These are phyloP conservation scores for Campaea margaritaria DNA, from an alignment of 2,888 invertebrate genomes.

Conservation along the genomic window DNA sequence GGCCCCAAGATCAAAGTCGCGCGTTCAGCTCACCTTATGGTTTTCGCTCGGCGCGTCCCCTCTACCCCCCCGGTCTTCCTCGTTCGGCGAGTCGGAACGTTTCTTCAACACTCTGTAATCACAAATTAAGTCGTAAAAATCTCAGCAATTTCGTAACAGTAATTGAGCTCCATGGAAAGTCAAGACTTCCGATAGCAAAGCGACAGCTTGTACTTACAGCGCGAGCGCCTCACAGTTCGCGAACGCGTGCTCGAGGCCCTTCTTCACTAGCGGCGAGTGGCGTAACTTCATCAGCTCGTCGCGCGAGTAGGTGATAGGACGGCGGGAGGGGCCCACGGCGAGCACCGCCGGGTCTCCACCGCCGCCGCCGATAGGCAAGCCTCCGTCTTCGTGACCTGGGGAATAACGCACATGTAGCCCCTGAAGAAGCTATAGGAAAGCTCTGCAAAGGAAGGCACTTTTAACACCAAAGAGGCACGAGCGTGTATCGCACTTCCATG, in stretches of 20 bases:
- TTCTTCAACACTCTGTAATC: constrained; percentile 73
- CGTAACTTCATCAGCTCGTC: constrained; percentile 90
- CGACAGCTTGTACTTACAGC: constrained; percentile 62
- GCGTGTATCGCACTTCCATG: too few species aligned
- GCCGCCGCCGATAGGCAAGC: constrained; percentile 62
- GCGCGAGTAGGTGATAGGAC: constrained; percentile 85
- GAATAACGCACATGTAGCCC: background rate
- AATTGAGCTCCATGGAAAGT: too few species aligned
- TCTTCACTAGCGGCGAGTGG: constrained; percentile 88
- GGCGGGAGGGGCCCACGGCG: constrained; percentile 79
- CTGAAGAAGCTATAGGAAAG: too few species aligned
- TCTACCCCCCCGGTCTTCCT: constrained; percentile 84
- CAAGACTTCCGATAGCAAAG: too few species aligned
- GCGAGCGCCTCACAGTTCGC: constrained; percentile 73
- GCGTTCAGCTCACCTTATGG: constrained; percentile 75
- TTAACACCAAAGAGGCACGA: too few species aligned
- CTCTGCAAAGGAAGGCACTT: too few species aligned
- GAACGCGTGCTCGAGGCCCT: constrained; percentile 88
- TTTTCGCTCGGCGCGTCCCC: constrained; percentile 82
- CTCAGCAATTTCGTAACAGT: too few species aligned
- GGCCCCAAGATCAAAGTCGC: background rate
- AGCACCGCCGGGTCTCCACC: constrained; percentile 85
- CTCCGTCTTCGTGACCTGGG: constrained; percentile 67
- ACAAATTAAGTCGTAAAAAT: background rate
- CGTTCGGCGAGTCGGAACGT: constrained; percentile 86